phyloP scores from a whole-genome alignment of 2,113 vertebrate genomes.

The Aspidoscelis tigris region DNA sequence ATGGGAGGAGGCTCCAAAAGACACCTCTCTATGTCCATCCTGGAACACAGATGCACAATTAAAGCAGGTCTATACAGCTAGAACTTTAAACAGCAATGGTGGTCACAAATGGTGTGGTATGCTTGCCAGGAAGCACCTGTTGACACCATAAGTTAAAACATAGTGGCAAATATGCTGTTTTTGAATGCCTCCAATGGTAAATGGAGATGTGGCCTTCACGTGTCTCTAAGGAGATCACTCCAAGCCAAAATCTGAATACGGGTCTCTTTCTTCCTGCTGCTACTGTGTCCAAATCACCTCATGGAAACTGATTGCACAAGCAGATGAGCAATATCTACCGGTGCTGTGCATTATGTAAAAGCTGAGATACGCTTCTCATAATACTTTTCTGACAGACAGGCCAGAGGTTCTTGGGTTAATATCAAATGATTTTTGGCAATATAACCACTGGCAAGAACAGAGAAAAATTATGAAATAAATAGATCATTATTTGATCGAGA shows the following conservation, averaged over 20 bases:
- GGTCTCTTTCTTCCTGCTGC: not conserved
- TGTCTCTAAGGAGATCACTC: not conserved
- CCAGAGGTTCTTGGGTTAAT: not conserved
- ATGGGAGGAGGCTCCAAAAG: too few relatives aligned
- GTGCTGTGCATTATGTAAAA: fast-evolving
- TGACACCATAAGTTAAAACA: too few relatives aligned
- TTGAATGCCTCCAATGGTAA: too few relatives aligned
- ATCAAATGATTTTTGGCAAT: not conserved
- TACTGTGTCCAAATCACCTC: slow-evolving; percentile 18
- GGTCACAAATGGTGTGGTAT: too few relatives aligned
- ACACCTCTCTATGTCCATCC: too few relatives aligned
- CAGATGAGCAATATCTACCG: not conserved
- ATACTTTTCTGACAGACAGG: not conserved
- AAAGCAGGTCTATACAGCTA: too few relatives aligned
- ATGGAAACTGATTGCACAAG: not conserved
- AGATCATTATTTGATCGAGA: slow-evolving; percentile 17
- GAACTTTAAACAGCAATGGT: too few relatives aligned
- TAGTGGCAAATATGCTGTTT: too few relatives aligned
- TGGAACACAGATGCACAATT: too few relatives aligned
- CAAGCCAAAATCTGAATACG: not conserved
- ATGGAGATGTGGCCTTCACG: too few relatives aligned
- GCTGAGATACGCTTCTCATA: not conserved
- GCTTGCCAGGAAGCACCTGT: too few relatives aligned
- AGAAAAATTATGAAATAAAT: not conserved
- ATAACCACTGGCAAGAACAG: not conserved